Conservation (phyloP, 2,113 vertebrate genomes). For the Tretioscincus oriximinensis region DNA sequence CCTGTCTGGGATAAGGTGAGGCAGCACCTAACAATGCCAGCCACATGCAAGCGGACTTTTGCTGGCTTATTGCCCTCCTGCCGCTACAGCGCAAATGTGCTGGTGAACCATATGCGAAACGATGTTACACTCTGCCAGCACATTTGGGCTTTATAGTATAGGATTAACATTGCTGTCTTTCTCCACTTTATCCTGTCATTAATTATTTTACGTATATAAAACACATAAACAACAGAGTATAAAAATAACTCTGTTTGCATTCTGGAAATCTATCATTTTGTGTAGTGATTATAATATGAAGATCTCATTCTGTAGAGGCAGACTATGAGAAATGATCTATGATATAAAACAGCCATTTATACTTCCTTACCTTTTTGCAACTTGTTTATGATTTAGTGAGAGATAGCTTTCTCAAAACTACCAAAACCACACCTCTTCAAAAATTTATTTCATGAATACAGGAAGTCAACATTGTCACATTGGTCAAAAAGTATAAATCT, state of each 20-base stretch:
- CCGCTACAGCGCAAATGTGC: too few relatives aligned
- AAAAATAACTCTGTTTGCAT: background rate
- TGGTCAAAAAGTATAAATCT: background rate
- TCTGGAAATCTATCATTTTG: background rate
- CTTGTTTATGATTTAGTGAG: background rate
- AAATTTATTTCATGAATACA: background rate
- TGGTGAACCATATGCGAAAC: too few relatives aligned
- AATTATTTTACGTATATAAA: background rate
- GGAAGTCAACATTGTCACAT: background rate
- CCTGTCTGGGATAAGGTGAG: too few relatives aligned
- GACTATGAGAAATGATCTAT: background rate
- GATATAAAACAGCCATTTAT: background rate
- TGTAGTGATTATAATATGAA: background rate
- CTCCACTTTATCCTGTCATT: background rate
- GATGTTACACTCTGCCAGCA: too few relatives aligned
- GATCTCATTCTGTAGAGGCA: background rate
- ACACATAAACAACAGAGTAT: too few relatives aligned
- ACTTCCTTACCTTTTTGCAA: background rate
- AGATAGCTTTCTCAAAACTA: background rate
- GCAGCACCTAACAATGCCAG: too few relatives aligned
- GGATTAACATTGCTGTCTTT: background rate
- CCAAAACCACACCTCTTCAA: background rate
- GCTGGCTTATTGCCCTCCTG: too few relatives aligned
- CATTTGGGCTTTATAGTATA: too few relatives aligned
- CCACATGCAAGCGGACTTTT: too few relatives aligned